These are phyloP conservation scores for Caretta caretta DNA, from an alignment of 2,113 vertebrate species.

Conservation along the genomic window DNA sequence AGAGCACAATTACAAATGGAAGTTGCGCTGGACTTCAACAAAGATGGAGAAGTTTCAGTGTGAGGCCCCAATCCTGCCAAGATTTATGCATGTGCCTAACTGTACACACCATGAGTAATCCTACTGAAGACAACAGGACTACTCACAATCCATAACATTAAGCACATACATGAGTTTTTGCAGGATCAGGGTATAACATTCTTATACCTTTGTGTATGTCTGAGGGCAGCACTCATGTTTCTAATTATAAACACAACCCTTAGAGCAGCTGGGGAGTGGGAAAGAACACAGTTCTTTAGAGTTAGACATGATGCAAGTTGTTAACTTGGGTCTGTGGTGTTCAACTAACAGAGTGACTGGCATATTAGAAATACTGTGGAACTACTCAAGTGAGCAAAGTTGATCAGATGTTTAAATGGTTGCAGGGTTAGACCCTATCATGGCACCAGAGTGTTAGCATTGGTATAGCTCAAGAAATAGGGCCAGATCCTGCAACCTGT, in stretches of 20 bases:
- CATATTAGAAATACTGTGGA: slow-evolving; percentile 14
- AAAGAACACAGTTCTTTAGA: not conserved
- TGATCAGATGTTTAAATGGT: slow-evolving; percentile 15
- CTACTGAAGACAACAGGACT: not conserved
- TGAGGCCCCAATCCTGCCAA: not conserved
- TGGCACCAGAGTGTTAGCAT: not conserved
- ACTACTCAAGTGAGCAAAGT: slow-evolving; percentile 53
- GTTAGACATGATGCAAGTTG: not conserved
- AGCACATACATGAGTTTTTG: not conserved
- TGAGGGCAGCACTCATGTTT: rapidly evolving
- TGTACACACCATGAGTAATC: not conserved
- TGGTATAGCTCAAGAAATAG: not conserved
- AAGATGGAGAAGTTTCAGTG: not conserved
- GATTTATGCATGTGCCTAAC: not conserved
- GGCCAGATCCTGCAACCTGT: not conserved
- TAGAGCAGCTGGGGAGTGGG: rapidly evolving
- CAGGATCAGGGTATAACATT: not conserved
- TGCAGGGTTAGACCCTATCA: not conserved
- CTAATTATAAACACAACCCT: rapidly evolving
- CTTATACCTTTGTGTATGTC: not conserved
- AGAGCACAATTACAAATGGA: not conserved
- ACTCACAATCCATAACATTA: not conserved
- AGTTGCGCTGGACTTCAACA: not conserved
- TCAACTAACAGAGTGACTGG: not conserved
- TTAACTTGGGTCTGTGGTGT: slow-evolving; percentile 11